Conservation (phyloP, 2,888 invertebrate genomes). For the Chalcis sispes region DNA sequence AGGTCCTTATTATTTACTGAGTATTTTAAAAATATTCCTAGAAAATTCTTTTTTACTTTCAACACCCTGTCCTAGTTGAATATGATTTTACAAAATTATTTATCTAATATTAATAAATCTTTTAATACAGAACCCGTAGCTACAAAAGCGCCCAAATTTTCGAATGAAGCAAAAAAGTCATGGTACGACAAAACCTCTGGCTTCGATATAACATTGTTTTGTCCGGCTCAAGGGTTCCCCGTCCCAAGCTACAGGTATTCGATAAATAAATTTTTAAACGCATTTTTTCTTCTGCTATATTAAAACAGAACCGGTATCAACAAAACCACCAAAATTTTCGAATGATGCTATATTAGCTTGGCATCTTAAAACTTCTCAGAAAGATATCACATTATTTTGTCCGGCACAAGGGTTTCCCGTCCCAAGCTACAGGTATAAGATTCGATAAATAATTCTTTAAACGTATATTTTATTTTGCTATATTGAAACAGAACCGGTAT, state of each 20-base stretch:
- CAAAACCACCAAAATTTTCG: constrained; percentile 77
- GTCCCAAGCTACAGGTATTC: constrained; percentile 85
- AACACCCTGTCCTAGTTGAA: constrained; percentile 76
- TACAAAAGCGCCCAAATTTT: constrained; percentile 82
- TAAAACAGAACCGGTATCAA: constrained; percentile 80
- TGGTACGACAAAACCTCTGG: constrained; percentile 82
- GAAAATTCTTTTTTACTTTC: constrained; percentile 1
- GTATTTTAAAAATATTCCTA: constrained; percentile 1
- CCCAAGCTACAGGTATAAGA: constrained; percentile 83
- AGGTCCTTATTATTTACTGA: constrained; percentile 63
- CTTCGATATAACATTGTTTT: constrained; percentile 82
- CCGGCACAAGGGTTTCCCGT: constrained; percentile 85
- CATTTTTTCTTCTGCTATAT: constrained; percentile 33
- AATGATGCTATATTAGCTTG: constrained; percentile 75
- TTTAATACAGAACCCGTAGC: constrained; percentile 78
- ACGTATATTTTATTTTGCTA: constrained; percentile 8
- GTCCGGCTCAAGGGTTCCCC: constrained; percentile 85
- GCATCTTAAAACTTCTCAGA: constrained; percentile 81
- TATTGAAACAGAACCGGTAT: constrained; percentile 79
- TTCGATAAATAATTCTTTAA: background rate
- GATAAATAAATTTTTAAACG: background rate
- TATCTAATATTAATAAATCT: constrained; percentile 16
- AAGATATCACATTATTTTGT: constrained; percentile 83
- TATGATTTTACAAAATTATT: background rate
- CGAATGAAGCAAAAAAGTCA: constrained; percentile 82